Evolutionary conservation across 2,797 vertebrate genomes (phyloP).

Genomic region (Ceryle rudis): DNA sequence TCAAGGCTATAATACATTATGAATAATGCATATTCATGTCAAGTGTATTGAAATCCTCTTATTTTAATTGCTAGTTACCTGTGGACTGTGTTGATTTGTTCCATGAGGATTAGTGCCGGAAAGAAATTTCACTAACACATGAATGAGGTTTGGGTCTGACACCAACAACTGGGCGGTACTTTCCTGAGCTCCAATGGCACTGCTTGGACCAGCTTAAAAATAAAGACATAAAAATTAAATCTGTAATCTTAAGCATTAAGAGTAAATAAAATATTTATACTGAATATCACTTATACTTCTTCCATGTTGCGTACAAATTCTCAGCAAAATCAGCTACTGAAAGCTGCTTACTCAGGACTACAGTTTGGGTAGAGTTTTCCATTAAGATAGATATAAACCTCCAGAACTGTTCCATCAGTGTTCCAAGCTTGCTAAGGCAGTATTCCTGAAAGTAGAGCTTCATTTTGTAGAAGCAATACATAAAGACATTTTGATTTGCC

Average conservation of each 20-base stretch:
- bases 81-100: constrained; percentile 96
- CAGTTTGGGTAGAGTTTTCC: not conserved
- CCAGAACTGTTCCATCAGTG: not conserved
- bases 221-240: not conserved
- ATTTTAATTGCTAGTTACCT: constrained; percentile 77
- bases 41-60: not conserved
- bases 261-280: not conserved
- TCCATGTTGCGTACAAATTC: not conserved
- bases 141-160: constrained; percentile 93
- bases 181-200: constrained; percentile 88
- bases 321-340: not conserved
- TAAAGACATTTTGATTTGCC: not conserved
- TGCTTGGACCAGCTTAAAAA: constrained; percentile 83
- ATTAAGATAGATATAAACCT: not conserved
- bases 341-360: not conserved
- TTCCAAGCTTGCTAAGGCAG: not conserved
- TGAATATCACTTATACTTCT: not conserved
- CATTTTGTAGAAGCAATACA: not conserved
- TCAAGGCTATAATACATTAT: not conserved
- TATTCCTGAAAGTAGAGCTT: not conserved
- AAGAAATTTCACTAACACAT: constrained; percentile 96
- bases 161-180: constrained; percentile 96
- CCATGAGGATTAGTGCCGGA: constrained; percentile 95
- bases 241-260: not conserved
- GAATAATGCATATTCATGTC: not conserved